Conservation (phyloP, 2,888 invertebrate genomes). For the Diaperis boleti region DNA sequence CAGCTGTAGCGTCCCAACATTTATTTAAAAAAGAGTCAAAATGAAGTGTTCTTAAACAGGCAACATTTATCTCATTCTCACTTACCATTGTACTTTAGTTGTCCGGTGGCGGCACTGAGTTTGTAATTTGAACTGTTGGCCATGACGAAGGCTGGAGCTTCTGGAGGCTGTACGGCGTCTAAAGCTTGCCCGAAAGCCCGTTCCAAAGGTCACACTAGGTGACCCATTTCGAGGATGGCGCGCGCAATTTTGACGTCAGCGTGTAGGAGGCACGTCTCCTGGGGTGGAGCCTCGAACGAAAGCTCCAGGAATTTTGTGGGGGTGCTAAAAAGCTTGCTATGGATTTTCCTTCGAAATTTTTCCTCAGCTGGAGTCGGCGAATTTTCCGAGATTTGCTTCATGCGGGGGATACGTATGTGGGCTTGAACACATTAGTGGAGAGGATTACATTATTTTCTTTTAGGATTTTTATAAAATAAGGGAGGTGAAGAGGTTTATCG, state of each 20-base stretch:
- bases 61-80: slow-evolving; percentile 15
- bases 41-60: not conserved
- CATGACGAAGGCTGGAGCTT: slow-evolving; percentile 60
- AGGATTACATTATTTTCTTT: slow-evolving; percentile 11
- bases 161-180: slow-evolving; percentile 60
- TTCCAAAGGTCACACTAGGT: slow-evolving; percentile 61
- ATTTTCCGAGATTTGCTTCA: slow-evolving; percentile 3
- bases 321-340: slow-evolving; percentile 43
- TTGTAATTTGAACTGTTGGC: slow-evolving; percentile 64
- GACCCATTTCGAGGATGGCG: slow-evolving; percentile 62
- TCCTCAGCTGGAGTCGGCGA: slow-evolving; percentile 11
- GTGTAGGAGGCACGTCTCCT: slow-evolving; percentile 57
- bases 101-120: slow-evolving; percentile 59
- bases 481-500: not conserved
- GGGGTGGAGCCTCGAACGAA: slow-evolving; percentile 52
- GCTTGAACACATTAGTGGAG: not conserved
- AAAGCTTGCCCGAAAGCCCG: slow-evolving; percentile 56
- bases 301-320: slow-evolving; percentile 43
- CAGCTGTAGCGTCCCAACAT: not conserved
- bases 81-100: slow-evolving; percentile 64
- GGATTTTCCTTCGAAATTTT: slow-evolving; percentile 36
- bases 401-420: not conserved
- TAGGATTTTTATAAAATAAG: not conserved
- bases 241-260: slow-evolving; percentile 61
- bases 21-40: not conserved